phyloP scores from a whole-genome alignment of 2,888 invertebrate species.

The Eulithis testata region DNA sequence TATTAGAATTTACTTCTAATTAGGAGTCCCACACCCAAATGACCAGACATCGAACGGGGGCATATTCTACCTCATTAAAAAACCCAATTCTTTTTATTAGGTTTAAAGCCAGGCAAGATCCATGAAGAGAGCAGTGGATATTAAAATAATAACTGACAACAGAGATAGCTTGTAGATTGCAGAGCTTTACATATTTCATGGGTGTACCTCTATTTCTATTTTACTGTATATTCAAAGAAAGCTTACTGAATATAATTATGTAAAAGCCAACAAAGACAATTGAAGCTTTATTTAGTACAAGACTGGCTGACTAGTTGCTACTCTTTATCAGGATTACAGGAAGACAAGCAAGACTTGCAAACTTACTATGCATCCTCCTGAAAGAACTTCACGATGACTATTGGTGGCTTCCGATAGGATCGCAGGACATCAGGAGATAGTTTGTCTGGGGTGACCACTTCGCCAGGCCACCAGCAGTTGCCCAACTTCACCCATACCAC shows the following conservation, averaged over 20 bases:
- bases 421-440: constrained; percentile 88
- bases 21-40: too few species aligned
- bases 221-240: not conserved
- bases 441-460: constrained; percentile 86
- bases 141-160: not conserved
- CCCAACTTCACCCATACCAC: constrained; percentile 94
- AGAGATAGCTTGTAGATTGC: not conserved
- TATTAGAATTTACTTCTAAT: too few species aligned
- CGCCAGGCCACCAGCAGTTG: constrained; percentile 94
- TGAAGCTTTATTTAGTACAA: not conserved
- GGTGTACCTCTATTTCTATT: not conserved
- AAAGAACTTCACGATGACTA: constrained; percentile 93
- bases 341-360: constrained; percentile 15
- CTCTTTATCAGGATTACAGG: constrained; percentile 3
- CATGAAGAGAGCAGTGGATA: too few species aligned
- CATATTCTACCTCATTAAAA: too few species aligned
- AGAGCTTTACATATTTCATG: constrained; percentile 19
- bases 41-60: too few species aligned
- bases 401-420: constrained; percentile 88
- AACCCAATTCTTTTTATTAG: too few species aligned
- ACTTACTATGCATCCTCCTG: constrained; percentile 93
- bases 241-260: not conserved
- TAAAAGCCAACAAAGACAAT: constrained; percentile 51
- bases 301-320: not conserved
- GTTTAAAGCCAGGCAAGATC: too few species aligned